Conservation (phyloP, 2,888 invertebrate genomes). For the Caenorhabditis afra region DNA sequence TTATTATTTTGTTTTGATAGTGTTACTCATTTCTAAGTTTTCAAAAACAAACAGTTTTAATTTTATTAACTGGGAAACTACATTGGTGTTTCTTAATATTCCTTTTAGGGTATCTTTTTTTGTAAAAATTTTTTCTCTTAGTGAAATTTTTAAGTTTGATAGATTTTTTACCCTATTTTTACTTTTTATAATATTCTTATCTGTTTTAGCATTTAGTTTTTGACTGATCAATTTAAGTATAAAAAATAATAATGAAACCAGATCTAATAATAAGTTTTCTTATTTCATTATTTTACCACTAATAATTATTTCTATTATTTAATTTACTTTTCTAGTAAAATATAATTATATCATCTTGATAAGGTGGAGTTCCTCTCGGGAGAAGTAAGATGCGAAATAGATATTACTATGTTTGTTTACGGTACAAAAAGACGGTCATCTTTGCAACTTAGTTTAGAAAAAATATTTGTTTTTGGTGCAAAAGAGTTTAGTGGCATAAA, state of each 20-base stretch:
- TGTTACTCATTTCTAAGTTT: slow-evolving; percentile 65
- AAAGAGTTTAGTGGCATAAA: neutral
- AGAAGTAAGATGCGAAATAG: slow-evolving; percentile 69
- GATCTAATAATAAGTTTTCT: slow-evolving; percentile 55
- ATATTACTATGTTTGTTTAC: slow-evolving; percentile 70
- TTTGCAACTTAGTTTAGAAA: slow-evolving; percentile 70
- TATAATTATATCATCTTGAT: slow-evolving; percentile 70
- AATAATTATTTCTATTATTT: slow-evolving; percentile 63
- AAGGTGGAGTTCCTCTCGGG: slow-evolving; percentile 66
- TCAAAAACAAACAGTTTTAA: slow-evolving; percentile 37
- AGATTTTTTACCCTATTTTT: slow-evolving; percentile 62
- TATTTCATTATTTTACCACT: slow-evolving; percentile 61
- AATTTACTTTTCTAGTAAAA: slow-evolving; percentile 64
- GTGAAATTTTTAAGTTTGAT: slow-evolving; percentile 61
- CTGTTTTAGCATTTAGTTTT: slow-evolving; percentile 83
- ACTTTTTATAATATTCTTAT: slow-evolving; percentile 63
- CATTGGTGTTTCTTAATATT: slow-evolving; percentile 67
- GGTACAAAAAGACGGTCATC: slow-evolving; percentile 66
- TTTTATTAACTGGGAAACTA: slow-evolving; percentile 64
- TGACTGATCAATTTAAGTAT: slow-evolving; percentile 75
- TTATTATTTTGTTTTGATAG: slow-evolving; percentile 68
- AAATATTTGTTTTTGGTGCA: slow-evolving; percentile 72
- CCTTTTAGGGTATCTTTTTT: slow-evolving; percentile 68
- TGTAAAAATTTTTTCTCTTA: slow-evolving; percentile 68
- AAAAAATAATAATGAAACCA: slow-evolving; percentile 50